Base-by-base conservation (phyloP, 2,888 invertebrate genomes). In the Prionchulus punctatus region DNA sequence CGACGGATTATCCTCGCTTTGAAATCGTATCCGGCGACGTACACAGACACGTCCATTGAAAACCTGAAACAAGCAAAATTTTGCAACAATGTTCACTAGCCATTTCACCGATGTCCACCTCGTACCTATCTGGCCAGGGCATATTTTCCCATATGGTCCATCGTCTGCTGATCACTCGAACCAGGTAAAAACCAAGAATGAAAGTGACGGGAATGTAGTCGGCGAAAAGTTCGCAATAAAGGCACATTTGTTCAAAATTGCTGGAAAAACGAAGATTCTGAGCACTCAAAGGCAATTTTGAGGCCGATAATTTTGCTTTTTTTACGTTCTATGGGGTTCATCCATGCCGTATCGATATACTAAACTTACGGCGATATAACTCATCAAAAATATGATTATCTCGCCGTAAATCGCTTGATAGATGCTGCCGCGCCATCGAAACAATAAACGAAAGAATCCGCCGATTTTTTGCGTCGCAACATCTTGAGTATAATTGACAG, bases 111-210 rank as follows among this genome's bases (percentile, higher is more conserved):
- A n/a, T n/a, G n/a, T n/a, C n/a, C n/a, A n/a, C n/a, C n/a, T 36
- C 36, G 7, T 45, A 49, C 50, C 23, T 49, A 15, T 49, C 50
- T 4, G 50, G 50, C 27, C 27, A 49, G 12, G 50, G 50, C 12
- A 49, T 49, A 49, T 49, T 49, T 30, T 49, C 50, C 50, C 50
- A 49, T 28, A 28, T 26, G 4, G 50, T 30, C 50, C 50, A 49
- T 28, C 50, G 4, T 21, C 50, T 4, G 4, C 12, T 30, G 26
- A 49, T 49, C 12, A 49, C 12, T 28, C 50, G 7, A 49, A 28
- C 30, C 3, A 49, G 28, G 30, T 49, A 49, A 49, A 49, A 49
- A 49, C 50, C 50, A 30, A 49, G 28, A 26, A 49, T 30, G 21
- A 49, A 49, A 18, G 50, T 49, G 21, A 49, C 50, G 4, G 50